Evolutionary conservation across 2,888 invertebrate genomes (phyloP), one percentile per base, ranked within the genome.

Genomic region (Aleiodes testaceus): DNA sequence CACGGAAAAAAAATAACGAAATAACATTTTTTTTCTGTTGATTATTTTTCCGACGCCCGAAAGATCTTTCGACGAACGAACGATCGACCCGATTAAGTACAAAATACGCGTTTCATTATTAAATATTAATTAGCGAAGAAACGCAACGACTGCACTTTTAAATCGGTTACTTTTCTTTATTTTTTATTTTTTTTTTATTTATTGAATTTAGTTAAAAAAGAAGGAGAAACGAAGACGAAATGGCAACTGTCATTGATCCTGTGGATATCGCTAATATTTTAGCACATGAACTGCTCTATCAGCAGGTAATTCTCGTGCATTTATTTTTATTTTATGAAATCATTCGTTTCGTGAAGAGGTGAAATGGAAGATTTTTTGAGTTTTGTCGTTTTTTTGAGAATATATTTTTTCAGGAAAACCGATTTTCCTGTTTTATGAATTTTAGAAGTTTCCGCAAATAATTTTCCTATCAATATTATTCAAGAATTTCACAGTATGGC

Each of bases 181-280:
- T 16, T 59, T 14, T 44, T 45, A 6, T 7, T 2, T 63, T 45
- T 42, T 20, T 4, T 1, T 4, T 22, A 20, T 44, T 12, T 6
- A 44, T 45, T 3, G 5, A 20, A 36, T 61, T 36, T 5, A 26
- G 26, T 26, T 26, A 2, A 26, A 26, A 3, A 61, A 3, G n/a
- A 44, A 3, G 6, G 6, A 36, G 47, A 22, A 55, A 42, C 36
- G n/a, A 36, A 18, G 18, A 76, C 73, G 66, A 73, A 69, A 86
- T 84, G 83, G 81, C 83, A 72, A 80, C 81, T 73, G 79, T 81
- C 87, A 92, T 94, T 91, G 94, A 95, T 90, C 93, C 94, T 87
- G 92, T 92, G 90, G 95, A 95, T 91, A 93, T 95, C 87, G 94
- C 94, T 83, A 94, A 92, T 89, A 93, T 94, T 89, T 91, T 95